Conservation (phyloP, 53 echinoderm and acorn worm genomes). For the Actinopyga echinites region DNA sequence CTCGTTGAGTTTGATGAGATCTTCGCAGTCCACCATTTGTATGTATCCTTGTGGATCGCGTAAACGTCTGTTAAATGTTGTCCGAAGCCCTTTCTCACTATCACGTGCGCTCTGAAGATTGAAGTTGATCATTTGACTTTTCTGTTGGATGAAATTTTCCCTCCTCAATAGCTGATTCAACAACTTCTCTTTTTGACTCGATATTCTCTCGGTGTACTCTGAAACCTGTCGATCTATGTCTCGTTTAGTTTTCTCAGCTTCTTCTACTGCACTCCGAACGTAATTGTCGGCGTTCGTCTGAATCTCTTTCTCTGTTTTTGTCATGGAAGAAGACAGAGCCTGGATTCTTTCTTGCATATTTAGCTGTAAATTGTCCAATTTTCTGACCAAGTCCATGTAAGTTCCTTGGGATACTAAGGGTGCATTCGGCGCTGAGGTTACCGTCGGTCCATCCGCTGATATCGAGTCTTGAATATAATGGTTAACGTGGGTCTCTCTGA, state of each 20-base stretch:
- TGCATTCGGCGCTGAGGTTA: too few species aligned
- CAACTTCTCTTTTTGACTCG: not conserved
- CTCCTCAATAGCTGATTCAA: not conserved
- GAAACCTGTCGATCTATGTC: not conserved
- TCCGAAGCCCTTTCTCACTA: not conserved
- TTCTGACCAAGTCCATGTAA: too few species aligned
- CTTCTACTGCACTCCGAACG: not conserved
- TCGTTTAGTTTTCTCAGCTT: not conserved
- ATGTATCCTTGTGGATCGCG: not conserved
- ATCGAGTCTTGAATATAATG: not conserved
- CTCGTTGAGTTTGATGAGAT: not conserved
- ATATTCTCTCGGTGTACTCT: not conserved
- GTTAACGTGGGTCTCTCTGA: not conserved
- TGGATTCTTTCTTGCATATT: too few species aligned
- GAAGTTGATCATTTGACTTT: not conserved
- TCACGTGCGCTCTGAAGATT: not conserved
- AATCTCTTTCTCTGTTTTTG: conserved; percentile 7
- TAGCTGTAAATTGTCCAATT: too few species aligned
- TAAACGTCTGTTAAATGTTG: not conserved
- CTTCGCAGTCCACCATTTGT: not conserved
- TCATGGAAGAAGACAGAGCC: too few species aligned
- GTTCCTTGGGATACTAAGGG: too few species aligned
- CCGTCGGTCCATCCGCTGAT: too few species aligned
- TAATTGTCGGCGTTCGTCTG: not conserved
- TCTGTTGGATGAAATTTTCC: conserved; percentile 9